Conservation (phyloP, 2,113 vertebrate species). For the Cryptotis parvus region DNA sequence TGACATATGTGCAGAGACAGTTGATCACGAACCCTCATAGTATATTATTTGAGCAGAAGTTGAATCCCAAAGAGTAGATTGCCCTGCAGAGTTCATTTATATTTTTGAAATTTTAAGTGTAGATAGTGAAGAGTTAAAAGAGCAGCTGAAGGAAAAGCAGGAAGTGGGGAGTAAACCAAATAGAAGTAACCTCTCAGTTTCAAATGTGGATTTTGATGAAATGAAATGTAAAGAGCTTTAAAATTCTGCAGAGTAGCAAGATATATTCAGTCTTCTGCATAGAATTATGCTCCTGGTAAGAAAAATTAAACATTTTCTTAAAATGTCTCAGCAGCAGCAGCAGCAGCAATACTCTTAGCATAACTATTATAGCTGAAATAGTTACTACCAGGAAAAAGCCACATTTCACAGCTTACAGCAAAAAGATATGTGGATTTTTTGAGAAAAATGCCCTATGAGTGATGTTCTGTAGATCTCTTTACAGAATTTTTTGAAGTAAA, state of each 20-base stretch:
- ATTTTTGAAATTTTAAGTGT: not conserved
- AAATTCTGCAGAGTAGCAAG: not conserved
- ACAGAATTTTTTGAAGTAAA: constrained; percentile 17
- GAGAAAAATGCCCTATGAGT: constrained; percentile 21
- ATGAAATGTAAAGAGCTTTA: constrained; percentile 45
- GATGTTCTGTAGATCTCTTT: constrained; percentile 3
- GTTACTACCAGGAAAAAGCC: not conserved
- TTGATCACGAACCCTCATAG: not conserved
- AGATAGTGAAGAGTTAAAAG: not conserved
- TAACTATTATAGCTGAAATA: not conserved
- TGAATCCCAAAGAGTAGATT: not conserved
- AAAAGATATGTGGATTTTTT: not conserved
- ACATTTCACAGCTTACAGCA: constrained; percentile 17
- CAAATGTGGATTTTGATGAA: constrained; percentile 26
- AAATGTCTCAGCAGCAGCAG: not conserved
- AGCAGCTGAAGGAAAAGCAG: not conserved
- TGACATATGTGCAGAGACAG: not conserved
- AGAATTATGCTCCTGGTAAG: not conserved
- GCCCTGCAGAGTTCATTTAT: not conserved
- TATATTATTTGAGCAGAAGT: not conserved
- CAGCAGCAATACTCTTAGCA: not conserved
- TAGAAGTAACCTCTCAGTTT: not conserved
- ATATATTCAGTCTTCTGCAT: constrained; percentile 7
- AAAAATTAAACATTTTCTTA: constrained; percentile 42
- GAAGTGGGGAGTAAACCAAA: constrained; percentile 12